Percentiles rank a stretch among this genome's conserved stretches.
Evolutionary conservation across 2,797 vertebrate species (phyloP).

Genomic region (Argya squamiceps): DNA sequence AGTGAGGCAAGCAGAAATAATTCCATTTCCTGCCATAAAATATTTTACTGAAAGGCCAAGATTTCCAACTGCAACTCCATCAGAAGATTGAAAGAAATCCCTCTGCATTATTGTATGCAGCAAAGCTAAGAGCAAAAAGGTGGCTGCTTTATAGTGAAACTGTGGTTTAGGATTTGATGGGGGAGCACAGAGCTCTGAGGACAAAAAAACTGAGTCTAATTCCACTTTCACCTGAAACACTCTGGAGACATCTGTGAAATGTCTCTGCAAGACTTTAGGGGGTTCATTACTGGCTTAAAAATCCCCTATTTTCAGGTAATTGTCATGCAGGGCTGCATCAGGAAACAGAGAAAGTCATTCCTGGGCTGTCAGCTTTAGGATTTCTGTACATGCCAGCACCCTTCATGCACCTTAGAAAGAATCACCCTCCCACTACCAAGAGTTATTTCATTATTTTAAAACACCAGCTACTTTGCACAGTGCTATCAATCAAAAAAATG

Average conservation of each 20-base stretch:
- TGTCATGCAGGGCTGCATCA: neutral
- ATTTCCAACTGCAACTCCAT: neutral
- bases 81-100: neutral
- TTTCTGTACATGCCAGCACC: neutral
- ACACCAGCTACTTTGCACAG: slow-evolving; percentile 12
- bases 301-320: neutral
- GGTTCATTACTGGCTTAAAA: neutral
- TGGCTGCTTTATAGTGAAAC: neutral
- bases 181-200: neutral
- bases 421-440: neutral
- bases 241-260: neutral
- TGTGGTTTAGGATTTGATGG: neutral
- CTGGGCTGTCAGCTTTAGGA: neutral
- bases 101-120: neutral
- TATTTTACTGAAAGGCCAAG: neutral
- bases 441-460: slow-evolving; percentile 42
- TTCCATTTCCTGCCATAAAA: neutral
- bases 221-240: neutral
- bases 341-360: neutral
- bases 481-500: slow-evolving; percentile 27
- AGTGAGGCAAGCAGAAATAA: neutral
- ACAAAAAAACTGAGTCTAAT: neutral
- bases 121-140: neutral
- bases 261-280: neutral
- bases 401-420: neutral